phyloP scores from a whole-genome alignment of 1,140 invertebrate genomes.

The Trigoniulus corallinus region DNA sequence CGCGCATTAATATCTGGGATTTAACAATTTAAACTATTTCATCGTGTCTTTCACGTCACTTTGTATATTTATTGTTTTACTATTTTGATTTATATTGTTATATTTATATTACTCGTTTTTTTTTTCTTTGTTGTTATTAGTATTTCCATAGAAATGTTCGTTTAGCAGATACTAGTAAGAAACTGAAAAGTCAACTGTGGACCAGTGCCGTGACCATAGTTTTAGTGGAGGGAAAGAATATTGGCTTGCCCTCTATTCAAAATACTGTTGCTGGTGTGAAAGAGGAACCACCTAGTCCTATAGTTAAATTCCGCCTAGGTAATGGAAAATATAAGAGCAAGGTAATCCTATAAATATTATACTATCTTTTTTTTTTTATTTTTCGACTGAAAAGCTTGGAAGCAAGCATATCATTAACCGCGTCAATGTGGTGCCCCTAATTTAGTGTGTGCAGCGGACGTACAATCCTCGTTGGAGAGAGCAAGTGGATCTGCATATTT shows the following conservation, averaged over 20 bases:
- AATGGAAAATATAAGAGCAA: constrained; percentile 98
- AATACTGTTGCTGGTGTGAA: constrained; percentile 54
- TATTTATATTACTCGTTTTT: constrained; percentile 5
- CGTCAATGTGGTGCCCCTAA: constrained; percentile 6
- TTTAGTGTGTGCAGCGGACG: constrained; percentile 28
- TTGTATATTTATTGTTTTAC: neutral
- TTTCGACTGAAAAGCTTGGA: neutral
- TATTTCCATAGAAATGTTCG: constrained; percentile 61
- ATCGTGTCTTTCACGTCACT: neutral
- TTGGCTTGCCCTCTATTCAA: constrained; percentile 24
- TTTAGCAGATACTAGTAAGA: constrained; percentile 55
- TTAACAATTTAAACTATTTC: neutral
- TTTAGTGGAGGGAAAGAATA: constrained; percentile 81
- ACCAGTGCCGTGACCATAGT: constrained; percentile 90
- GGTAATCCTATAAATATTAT: constrained; percentile 30
- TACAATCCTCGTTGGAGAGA: constrained; percentile 57
- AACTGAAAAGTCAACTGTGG: constrained; percentile 81
- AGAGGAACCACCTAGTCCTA: constrained; percentile 80
- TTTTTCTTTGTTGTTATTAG: constrained; percentile 30
- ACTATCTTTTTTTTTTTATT: neutral
- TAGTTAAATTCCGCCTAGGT: constrained; percentile 92
- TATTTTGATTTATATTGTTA: neutral
- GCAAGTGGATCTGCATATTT: constrained; percentile 92
- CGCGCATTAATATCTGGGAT: too few relatives aligned
- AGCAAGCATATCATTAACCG: constrained; percentile 5